phyloP scores from a whole-genome alignment of 2,797 vertebrate species.

The Rhinophrynus dorsalis region DNA sequence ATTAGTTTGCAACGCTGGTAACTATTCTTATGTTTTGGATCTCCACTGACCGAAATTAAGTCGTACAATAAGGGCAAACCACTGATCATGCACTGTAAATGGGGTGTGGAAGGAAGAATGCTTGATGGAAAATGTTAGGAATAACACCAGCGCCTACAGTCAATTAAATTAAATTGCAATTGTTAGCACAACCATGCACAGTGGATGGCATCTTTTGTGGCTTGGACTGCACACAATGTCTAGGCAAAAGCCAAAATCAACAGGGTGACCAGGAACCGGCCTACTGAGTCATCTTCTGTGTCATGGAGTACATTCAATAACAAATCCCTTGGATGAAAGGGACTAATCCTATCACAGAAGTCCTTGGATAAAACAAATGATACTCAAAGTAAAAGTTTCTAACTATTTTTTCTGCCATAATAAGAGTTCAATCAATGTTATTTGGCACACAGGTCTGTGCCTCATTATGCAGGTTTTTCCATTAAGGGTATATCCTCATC shows the following conservation, averaged over 20 bases:
- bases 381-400: no score
- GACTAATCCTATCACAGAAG: no score
- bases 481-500: no score
- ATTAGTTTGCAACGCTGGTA: no score
- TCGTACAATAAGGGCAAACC: background rate
- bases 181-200: conserved; percentile 4
- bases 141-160: background rate
- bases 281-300: background rate
- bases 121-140: background rate
- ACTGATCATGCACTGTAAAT: background rate
- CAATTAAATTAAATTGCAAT: conserved; percentile 10
- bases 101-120: background rate
- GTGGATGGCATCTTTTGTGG: conserved; percentile 4
- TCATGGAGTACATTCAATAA: no score
- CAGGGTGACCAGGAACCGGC: background rate
- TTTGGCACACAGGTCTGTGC: no score
- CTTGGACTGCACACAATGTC: conserved; percentile 1
- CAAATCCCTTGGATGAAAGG: no score
- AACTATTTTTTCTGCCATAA: no score
- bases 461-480: no score
- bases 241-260: conserved; percentile 10
- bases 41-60: background rate
- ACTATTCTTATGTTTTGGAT: no score
- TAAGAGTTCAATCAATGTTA: no score
- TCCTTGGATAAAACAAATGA: no score